A percentile compares a stretch with the other conserved stretches of the same genome.
These are phyloP conservation scores for Rhinichthys osculus DNA, from an alignment of 2,797 vertebrate species.

Conservation along the genomic window DNA sequence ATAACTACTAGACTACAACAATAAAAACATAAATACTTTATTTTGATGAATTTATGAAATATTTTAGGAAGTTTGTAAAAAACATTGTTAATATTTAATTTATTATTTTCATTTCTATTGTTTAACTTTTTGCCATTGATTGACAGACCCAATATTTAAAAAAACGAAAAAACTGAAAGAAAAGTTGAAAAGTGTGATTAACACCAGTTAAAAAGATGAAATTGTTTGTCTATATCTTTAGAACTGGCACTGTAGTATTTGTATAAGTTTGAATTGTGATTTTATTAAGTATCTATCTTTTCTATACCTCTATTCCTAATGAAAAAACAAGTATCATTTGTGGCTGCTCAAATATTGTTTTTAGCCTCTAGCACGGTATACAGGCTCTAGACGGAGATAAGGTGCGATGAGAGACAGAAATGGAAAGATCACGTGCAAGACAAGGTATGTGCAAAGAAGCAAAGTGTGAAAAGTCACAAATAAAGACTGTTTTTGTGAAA, in stretches of 20 bases:
- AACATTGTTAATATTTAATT: neutral
- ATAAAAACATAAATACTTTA: neutral
- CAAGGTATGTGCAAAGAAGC: slow-evolving; percentile 17
- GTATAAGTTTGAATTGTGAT: neutral
- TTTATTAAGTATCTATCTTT: neutral
- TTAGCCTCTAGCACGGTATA: neutral
- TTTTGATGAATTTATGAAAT: neutral
- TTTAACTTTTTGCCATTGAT: neutral
- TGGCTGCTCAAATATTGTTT: neutral
- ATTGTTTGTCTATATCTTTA: neutral
- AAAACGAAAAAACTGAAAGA: neutral
- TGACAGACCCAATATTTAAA: neutral
- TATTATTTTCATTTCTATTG: neutral
- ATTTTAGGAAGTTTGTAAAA: neutral
- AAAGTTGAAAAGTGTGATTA: neutral
- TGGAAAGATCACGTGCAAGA: slow-evolving; percentile 5
- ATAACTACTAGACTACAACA: neutral
- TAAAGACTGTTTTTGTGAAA: slow-evolving; percentile 15
- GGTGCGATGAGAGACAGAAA: slow-evolving; percentile 19
- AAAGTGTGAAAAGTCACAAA: slow-evolving; percentile 41
- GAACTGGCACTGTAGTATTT: neutral
- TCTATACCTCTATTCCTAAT: neutral
- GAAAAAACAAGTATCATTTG: neutral
- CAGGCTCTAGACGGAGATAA: neutral
- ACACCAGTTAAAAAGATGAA: neutral